Conservation (phyloP, 2,113 vertebrate species). For the Archilochus colubris region DNA sequence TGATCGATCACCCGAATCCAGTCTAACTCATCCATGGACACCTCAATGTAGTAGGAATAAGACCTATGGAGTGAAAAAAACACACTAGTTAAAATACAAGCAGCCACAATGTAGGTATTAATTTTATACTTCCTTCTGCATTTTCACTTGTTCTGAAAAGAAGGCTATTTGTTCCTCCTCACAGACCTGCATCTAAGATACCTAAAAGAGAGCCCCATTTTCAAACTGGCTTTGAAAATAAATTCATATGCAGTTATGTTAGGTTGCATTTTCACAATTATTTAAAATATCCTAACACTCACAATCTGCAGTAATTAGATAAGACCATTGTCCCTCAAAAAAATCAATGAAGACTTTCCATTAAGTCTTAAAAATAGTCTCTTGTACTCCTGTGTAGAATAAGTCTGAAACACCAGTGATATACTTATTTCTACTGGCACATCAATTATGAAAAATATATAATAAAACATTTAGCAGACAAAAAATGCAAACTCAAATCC, state of each 20-base stretch:
- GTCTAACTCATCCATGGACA: slow-evolving; percentile 98
- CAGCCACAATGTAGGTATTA: neutral
- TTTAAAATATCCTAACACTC: slow-evolving; percentile 21
- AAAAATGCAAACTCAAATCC: slow-evolving; percentile 58
- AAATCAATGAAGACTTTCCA: neutral
- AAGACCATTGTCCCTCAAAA: neutral
- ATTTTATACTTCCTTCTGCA: neutral
- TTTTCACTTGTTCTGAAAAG: neutral
- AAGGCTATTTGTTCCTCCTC: neutral
- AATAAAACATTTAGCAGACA: slow-evolving; percentile 4
- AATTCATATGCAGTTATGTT: neutral
- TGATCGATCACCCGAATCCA: slow-evolving; percentile 97
- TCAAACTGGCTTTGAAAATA: neutral
- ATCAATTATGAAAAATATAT: slow-evolving; percentile 20
- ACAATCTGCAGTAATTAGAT: slow-evolving; percentile 16
- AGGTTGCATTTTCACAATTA: neutral
- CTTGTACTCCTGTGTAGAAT: neutral
- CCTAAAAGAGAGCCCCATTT: neutral
- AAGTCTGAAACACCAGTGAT: slow-evolving; percentile 36
- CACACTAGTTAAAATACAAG: neutral
- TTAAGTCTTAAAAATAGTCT: neutral
- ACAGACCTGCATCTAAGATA: neutral
- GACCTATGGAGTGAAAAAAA: slow-evolving; percentile 79
- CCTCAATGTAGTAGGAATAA: slow-evolving; percentile 97
- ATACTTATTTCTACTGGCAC: slow-evolving; percentile 20